Evolutionary conservation across 2,113 vertebrate genomes (phyloP).

Genomic region (Seriola dumerili): DNA sequence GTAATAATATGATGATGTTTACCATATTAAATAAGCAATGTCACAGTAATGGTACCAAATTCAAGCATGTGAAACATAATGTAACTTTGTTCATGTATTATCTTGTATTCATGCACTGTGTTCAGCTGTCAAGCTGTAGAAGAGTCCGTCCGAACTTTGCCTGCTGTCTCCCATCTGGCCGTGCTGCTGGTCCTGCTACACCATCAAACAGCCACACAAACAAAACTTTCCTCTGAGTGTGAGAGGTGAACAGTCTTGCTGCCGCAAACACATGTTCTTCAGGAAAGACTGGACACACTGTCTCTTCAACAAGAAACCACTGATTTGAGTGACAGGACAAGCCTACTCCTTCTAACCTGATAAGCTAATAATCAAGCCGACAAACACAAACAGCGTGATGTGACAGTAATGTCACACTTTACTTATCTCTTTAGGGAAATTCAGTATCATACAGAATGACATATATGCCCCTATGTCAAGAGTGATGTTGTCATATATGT

Average conservation of each 20-base stretch:
- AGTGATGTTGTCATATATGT: no score
- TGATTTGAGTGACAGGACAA: conserved; percentile 2
- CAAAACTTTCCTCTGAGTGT: conserved; percentile 7
- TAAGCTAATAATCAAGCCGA: background rate
- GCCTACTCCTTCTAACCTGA: background rate
- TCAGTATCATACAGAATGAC: background rate
- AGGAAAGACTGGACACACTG: conserved; percentile 25
- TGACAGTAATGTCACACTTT: background rate
- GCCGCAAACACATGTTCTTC: conserved; percentile 26
- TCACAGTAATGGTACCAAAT: background rate
- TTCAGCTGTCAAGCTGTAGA: background rate
- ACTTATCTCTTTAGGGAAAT: background rate
- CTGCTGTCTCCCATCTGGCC: background rate
- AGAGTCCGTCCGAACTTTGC: background rate
- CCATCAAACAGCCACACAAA: background rate
- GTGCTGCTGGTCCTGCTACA: background rate
- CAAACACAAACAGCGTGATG: background rate
- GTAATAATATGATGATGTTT: background rate
- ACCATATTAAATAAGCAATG: background rate
- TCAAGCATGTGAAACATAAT: background rate
- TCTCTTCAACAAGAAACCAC: conserved; percentile 17
- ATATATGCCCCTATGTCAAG: no score
- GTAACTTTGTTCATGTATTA: background rate
- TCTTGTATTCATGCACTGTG: background rate
- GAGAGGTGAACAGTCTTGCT: conserved; percentile 19